Percentiles rank a stretch among this genome's conserved stretches.
phyloP scores from a whole-genome alignment of 2,797 vertebrate genomes.

The Falco rusticolus region DNA sequence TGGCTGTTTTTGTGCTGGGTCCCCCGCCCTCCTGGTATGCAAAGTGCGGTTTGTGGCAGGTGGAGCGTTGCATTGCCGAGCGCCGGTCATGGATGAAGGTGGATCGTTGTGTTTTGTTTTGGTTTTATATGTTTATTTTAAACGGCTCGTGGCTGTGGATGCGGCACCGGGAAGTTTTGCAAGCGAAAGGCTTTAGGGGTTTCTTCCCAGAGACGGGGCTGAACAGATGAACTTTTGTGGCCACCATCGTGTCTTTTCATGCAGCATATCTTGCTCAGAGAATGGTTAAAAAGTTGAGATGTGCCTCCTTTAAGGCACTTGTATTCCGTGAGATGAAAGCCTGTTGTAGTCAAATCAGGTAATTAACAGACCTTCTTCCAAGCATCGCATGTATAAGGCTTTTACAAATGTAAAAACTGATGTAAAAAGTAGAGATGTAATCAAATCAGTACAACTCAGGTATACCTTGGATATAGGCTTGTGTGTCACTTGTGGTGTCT shows the following conservation, averaged over 20 bases:
- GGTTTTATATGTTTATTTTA: background rate
- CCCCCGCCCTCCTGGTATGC: background rate
- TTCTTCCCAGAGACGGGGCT: background rate
- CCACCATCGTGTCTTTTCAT: background rate
- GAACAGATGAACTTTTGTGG: background rate
- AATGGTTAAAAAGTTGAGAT: background rate
- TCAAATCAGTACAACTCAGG: background rate
- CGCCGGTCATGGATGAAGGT: background rate
- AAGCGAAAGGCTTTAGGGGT: background rate
- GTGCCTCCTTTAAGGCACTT: background rate
- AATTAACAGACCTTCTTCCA: background rate
- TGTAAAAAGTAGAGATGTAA: background rate
- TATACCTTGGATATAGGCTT: background rate
- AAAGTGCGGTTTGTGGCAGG: background rate
- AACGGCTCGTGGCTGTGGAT: background rate
- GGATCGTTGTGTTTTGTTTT: background rate
- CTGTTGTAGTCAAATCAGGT: background rate
- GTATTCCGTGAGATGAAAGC: background rate
- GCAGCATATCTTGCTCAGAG: background rate
- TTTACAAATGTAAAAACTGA: background rate
- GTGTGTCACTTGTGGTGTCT: background rate
- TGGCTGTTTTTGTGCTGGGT: background rate
- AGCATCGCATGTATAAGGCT: fast-evolving
- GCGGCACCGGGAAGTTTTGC: background rate
- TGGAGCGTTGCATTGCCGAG: background rate